Evolutionary conservation across 2,113 vertebrate species (phyloP).

Genomic region (Eira barbara): DNA sequence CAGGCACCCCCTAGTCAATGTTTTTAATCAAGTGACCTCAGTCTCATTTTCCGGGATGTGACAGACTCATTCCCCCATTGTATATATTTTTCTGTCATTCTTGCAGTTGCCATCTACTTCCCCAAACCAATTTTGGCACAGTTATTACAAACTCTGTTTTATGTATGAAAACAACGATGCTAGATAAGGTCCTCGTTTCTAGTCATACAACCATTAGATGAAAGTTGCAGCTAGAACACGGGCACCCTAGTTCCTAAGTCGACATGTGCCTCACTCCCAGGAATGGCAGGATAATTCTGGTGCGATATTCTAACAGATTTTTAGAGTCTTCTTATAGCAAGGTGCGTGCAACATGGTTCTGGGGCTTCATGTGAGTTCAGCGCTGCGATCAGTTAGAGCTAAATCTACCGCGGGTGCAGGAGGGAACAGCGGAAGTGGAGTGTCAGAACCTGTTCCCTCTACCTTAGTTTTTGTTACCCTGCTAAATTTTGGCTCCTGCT

Average conservation of each 20-base stretch:
- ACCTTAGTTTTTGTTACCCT: not conserved
- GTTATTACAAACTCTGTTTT: not conserved
- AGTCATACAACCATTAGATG: not conserved
- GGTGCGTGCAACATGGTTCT: not conserved
- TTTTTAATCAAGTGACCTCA: not conserved
- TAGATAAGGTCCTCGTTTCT: not conserved
- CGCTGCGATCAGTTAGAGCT: not conserved
- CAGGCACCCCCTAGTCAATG: not conserved
- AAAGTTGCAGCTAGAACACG: not conserved
- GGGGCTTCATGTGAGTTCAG: not conserved
- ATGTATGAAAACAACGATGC: not conserved
- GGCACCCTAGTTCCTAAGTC: not conserved
- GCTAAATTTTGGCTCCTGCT: not conserved
- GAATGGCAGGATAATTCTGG: not conserved
- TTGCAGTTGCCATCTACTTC: not conserved
- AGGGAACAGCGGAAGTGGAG: not conserved
- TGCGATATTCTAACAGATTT: not conserved
- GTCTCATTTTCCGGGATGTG: not conserved
- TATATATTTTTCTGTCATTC: not conserved
- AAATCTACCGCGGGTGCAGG: not conserved
- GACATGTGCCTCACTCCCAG: not conserved
- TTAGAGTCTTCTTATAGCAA: not conserved
- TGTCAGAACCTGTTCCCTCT: not conserved
- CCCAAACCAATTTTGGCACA: not conserved
- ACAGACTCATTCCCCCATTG: not conserved